Base-by-base conservation (phyloP, 2,888 invertebrate genomes). In the Lucinisca nassula region DNA sequence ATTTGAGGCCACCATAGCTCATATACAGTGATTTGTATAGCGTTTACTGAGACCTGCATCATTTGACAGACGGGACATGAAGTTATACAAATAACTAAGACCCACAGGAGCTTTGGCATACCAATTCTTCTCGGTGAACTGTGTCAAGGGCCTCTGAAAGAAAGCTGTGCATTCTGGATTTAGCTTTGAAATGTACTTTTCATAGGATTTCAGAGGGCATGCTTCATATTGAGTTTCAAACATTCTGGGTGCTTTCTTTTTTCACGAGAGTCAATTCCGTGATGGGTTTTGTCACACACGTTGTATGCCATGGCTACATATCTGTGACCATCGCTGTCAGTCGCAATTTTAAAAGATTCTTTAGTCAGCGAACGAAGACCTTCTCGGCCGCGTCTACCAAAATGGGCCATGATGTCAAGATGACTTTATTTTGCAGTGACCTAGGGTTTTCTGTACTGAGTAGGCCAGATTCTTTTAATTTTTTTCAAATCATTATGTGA, bases 11-110 rank as follows among this genome's bases (percentile, higher is more conserved):
- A 87, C 74, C 14, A 78, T 82, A 14, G 88, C 87, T 10, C 89
- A 49, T 1, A 91, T 82, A 55, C 89, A 87, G 40, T 85, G 86
- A 58, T 91, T 89, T 14, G 91, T 91, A 67, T 91, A 89, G 10
- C 78, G 51, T 30, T 51, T 51, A n/a, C 84, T 87, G 12, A 89
- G 74, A n/a, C 76, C 67, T 0, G 88, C 85, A 40, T 91, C 82
- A 37, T 78, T 79, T 24, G 87, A 85, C 80, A 91, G 70, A 38
- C 72, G 45, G 21, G 88, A 72, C 91, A 91, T 89, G 17, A 91
- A 78, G 6, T 80, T 87, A 14, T 84, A 79, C 14, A 91, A 40
- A n/a, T 82, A 85, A n/a, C 87, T 88, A 27, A 88, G 83, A 12
- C 88, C 89, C 3, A 88, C 86, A 24, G 89, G 87, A 37, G 73